phyloP scores from a whole-genome alignment of 2,888 invertebrate genomes.

The Drosophila neonasuta region DNA sequence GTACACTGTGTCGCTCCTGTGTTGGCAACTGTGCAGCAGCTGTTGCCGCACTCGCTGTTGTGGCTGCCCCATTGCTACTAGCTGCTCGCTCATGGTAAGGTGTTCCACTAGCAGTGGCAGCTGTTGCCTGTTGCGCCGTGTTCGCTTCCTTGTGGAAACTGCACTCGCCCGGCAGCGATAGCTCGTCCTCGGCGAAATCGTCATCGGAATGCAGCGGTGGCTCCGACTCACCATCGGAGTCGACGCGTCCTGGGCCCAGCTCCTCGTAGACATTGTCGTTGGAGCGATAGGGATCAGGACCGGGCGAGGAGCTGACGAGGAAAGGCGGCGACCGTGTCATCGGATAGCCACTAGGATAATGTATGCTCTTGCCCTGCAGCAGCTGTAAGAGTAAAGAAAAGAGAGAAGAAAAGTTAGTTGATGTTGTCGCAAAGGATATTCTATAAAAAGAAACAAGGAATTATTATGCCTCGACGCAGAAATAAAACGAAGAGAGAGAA shows the following conservation, averaged over 20 bases:
- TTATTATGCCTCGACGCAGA: too few species aligned
- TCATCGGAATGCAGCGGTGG: conserved; percentile 89
- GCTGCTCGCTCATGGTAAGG: conserved; percentile 70
- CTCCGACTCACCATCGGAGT: conserved; percentile 85
- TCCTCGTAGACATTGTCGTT: conserved; percentile 93
- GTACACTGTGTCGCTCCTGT: conserved; percentile 80
- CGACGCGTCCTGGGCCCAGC: conserved; percentile 84
- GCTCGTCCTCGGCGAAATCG: conserved; percentile 92
- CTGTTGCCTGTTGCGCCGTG: conserved; percentile 17
- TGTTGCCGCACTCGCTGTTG: conserved; percentile 42
- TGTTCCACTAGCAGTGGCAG: conserved; percentile 37
- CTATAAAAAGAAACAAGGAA: background rate
- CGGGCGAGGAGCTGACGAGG: conserved; percentile 87
- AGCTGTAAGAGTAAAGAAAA: conserved; percentile 58
- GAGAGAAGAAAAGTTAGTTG: conserved; percentile 17
- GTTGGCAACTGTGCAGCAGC: conserved; percentile 36
- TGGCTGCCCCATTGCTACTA: conserved; percentile 31
- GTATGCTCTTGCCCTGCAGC: conserved; percentile 81
- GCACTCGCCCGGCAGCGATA: conserved; percentile 84
- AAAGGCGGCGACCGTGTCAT: conserved; percentile 85
- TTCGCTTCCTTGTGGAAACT: conserved; percentile 77
- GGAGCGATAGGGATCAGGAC: conserved; percentile 85
- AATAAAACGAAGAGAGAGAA: background rate
- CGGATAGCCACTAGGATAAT: conserved; percentile 85
- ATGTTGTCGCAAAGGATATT: background rate